A percentile compares a stretch with the other conserved stretches of the same genome.
These are phyloP conservation scores for Chamaea fasciata DNA, from an alignment of 2,113 vertebrate genomes.

Conservation along the genomic window DNA sequence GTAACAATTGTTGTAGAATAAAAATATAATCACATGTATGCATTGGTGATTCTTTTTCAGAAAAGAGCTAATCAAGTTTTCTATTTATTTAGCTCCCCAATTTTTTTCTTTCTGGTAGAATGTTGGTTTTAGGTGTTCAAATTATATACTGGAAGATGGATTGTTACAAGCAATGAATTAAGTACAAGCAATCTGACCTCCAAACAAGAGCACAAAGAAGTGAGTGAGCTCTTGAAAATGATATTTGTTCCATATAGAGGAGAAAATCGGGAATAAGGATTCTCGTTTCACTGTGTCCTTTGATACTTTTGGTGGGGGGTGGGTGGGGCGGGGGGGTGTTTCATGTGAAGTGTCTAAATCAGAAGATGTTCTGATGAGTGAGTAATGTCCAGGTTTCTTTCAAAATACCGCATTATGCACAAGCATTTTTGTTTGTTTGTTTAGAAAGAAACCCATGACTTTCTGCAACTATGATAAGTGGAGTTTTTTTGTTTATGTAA, in stretches of 20 bases:
- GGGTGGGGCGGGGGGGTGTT: neutral
- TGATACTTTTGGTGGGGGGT: neutral
- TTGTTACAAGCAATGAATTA: neutral
- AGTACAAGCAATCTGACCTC: neutral
- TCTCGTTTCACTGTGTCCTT: neutral
- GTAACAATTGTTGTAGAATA: neutral
- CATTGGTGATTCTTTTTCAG: neutral
- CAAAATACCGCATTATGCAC: neutral
- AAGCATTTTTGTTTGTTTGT: neutral
- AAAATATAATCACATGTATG: neutral
- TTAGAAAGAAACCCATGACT: conserved; percentile 17
- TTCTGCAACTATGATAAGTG: neutral
- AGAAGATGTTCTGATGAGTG: neutral
- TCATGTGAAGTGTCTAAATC: neutral
- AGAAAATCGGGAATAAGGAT: neutral
- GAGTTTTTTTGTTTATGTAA: neutral
- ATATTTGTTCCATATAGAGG: neutral
- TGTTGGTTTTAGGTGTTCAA: neutral
- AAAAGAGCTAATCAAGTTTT: neutral
- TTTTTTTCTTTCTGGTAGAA: neutral
- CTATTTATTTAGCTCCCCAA: neutral
- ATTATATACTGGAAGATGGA: neutral
- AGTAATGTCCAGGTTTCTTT: conserved; percentile 12
- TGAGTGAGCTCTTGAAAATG: neutral
- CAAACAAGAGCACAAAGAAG: neutral